A percentile compares a stretch with the other conserved stretches of the same genome.
phyloP scores from a whole-genome alignment of 92 coral and sea anemone genomes.

The Parazoanthus swiftii region DNA sequence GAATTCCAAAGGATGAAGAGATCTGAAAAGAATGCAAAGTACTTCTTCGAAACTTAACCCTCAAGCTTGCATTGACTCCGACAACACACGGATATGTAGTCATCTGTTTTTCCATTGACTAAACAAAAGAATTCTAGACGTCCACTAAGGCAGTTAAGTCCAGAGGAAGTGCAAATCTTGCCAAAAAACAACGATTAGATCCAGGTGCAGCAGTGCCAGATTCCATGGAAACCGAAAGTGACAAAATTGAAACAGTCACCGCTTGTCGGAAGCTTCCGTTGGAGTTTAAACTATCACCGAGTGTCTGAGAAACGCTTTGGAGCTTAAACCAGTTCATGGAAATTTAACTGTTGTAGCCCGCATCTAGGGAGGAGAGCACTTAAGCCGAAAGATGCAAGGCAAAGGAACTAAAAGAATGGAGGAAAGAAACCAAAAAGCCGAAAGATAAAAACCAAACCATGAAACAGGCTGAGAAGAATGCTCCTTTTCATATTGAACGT shows the following conservation, averaged over 20 bases:
- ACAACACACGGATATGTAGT: constrained; percentile 42
- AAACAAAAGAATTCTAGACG: constrained; percentile 15
- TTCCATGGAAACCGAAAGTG: not conserved
- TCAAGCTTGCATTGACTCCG: constrained; percentile 46
- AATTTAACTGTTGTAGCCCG: not conserved
- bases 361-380: constrained; percentile 1
- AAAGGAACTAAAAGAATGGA: constrained; percentile 10
- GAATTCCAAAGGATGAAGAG: constrained; percentile 36
- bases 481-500: constrained; percentile 40
- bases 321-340: not conserved
- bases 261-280: not conserved
- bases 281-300: too few species aligned
- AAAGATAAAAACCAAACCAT: constrained; percentile 16
- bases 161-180: constrained; percentile 6
- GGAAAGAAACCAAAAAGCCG: constrained; percentile 30
- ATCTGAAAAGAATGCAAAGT: constrained; percentile 18
- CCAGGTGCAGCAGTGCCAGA: not conserved
- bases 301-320: not conserved
- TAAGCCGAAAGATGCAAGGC: not conserved
- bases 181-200: constrained; percentile 17
- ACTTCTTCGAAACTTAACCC: constrained; percentile 32
- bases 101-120: constrained; percentile 39
- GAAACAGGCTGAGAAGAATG: constrained; percentile 16
- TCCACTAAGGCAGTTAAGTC: not conserved
- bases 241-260: not conserved